Base-by-base conservation (phyloP, 2,888 invertebrate species). In the Lomographa bimaculata region DNA sequence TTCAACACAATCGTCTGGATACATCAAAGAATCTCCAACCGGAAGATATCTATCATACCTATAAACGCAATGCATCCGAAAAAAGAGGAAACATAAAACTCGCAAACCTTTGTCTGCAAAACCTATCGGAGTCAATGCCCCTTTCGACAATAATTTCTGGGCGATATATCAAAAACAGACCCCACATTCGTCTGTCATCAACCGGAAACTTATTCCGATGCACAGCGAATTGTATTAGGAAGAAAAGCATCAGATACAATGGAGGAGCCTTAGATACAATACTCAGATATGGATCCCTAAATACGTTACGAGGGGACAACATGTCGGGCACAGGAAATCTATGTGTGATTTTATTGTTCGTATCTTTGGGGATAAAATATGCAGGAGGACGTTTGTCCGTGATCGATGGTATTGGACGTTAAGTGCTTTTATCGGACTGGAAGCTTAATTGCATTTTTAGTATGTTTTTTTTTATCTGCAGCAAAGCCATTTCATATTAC, bases 121-220 rank as follows among this genome's bases (percentile, higher is more conserved):
- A 39, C 49, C 51, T 51, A 41, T 25, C 14, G 28, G 28, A 49
- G 54, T 51, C 54, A 46, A 47, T 47, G 54, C 47, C 47, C 52
- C 52, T 60, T 64, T 62, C 42, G 54, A 62, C 66, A 63, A 67
- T 68, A 62, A 67, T 67, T 70, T 67, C 66, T 67, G 65, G 68
- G 57, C 60, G 63, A 67, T 57, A 60, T 67, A 68, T 65, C 67
- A 64, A 64, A 68, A 64, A 69, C 70, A 67, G 64, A 57, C 54
- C 56, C 56, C 50, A 52, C 47, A 44, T 52, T 57, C 54, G 53
- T 53, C 50, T 53, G 55, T 52, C 52, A 46, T 45, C 50, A 46
- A 45, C 52, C 64, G 74, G 68, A 68, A 67, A 68, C 61, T 59
- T 68, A 71, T 65, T 59, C 59, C 67, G 65, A 64, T 71, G 70